Evolutionary conservation across 2,113 vertebrate genomes (phyloP).

Genomic region (Dascyllus trimaculatus): DNA sequence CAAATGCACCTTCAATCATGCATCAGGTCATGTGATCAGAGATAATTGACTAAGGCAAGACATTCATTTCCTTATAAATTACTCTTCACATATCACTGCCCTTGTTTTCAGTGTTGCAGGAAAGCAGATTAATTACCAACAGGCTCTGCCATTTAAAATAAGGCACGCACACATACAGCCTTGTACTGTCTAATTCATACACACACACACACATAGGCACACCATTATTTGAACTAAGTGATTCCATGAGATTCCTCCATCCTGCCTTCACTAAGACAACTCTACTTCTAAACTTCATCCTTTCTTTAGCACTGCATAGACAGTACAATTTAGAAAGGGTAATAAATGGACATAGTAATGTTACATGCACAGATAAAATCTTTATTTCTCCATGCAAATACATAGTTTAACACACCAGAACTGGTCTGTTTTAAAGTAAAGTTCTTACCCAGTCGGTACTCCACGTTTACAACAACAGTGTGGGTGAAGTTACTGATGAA

Average conservation of each 20-base stretch:
- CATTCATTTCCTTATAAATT: conserved; percentile 55
- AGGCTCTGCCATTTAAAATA: conserved; percentile 25
- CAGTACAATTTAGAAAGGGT: background rate
- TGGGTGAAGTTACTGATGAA: conserved; percentile 85
- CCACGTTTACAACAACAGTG: conserved; percentile 82
- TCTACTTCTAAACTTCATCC: background rate
- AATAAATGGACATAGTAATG: background rate
- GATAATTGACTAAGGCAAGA: conserved; percentile 49
- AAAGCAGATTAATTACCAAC: conserved; percentile 36
- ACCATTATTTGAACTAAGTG: conserved; percentile 23
- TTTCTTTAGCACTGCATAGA: background rate
- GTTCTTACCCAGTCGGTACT: conserved; percentile 83
- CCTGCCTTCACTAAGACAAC: background rate
- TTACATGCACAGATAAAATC: background rate
- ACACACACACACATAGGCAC: background rate
- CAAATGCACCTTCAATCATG: conserved; percentile 83
- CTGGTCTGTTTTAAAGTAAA: background rate
- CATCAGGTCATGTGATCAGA: conserved; percentile 53
- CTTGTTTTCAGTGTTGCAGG: conserved; percentile 18
- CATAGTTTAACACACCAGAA: background rate
- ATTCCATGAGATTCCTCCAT: conserved; percentile 24
- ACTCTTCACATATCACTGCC: conserved; percentile 23
- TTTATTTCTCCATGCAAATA: background rate
- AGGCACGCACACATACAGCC: background rate
- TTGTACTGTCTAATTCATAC: background rate